Base-by-base conservation (phyloP, 2,888 invertebrate genomes). In the Thera britannica region DNA sequence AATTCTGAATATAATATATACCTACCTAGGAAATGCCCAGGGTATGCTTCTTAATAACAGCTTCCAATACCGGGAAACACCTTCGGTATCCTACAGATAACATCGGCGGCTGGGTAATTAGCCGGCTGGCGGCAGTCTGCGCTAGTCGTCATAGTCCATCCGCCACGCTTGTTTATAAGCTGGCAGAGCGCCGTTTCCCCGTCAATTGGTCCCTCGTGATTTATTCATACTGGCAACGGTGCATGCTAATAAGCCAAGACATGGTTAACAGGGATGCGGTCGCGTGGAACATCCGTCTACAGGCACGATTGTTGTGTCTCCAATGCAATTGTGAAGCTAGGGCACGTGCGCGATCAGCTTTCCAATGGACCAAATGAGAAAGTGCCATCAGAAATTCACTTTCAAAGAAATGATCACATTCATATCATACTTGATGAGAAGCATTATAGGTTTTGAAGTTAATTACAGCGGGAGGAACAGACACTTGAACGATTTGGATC, bases 161-260 rank as follows among this genome's bases (percentile, higher is more conserved):
- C 77, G 83, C 75, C 74, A 79, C 81, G 80, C 77, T 85, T 81
- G 85, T 85, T 88, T 87, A 85, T 85, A 65, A 80, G 79, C 84
- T 84, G 86, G 86, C 85, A 85, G 75, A 77, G 77, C 78, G 75
- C 76, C 77, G 81, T 83, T 82, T 84, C 80, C 80, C 81, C 78
- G 85, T 84, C 87, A 84, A 78, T 78, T 77, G 83, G 84, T 85
- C 83, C 81, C 76, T 70, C 72, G 76, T 88, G 83, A 88, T 88
- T 84, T 83, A 90, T 90, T 80, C 81, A 79, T 72, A 72, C 76
- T 80, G 77, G 79, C 83, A 79, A 69, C 68, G 48, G 71, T 82
- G 86, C 84, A 88, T 89, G 80, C 77, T 88, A 89, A 90, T 83
- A 79, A 82, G 82, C 71, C 67, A 75, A 75, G 75, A 54, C 68